Evolutionary conservation across 1,140 invertebrate species (phyloP).

Genomic region (Pygmarrhopalites habei): DNA sequence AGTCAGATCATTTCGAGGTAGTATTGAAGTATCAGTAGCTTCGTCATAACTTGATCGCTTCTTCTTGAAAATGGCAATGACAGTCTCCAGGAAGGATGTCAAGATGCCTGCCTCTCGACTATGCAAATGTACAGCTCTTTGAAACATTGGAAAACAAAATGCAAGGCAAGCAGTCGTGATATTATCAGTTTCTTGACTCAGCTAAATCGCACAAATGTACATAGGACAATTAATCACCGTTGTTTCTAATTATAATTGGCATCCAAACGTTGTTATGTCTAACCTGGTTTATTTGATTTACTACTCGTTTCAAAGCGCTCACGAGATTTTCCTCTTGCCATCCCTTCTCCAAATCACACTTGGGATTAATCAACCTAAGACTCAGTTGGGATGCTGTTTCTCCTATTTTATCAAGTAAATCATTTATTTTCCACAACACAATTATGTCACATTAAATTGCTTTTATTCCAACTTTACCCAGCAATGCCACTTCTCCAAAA

Average conservation of each 20-base stretch:
- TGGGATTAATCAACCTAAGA: constrained; percentile 63
- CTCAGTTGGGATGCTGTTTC: constrained; percentile 59
- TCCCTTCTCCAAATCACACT: constrained; percentile 63
- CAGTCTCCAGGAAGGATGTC: constrained; percentile 58
- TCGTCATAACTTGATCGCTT: constrained; percentile 45
- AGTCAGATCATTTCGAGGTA: constrained; percentile 75
- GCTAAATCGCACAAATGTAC: constrained; percentile 12
- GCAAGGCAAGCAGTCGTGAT: constrained; percentile 68
- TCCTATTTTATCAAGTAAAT: no score
- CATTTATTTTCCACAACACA: no score
- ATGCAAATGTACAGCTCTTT: constrained; percentile 47
- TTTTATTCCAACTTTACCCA: no score
- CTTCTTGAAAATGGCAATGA: constrained; percentile 63
- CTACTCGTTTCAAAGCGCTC: constrained; percentile 53
- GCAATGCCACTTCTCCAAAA: no score
- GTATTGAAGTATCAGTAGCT: constrained; percentile 43
- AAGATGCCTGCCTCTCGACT: constrained; percentile 6
- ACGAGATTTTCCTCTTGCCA: constrained; percentile 68
- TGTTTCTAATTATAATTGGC: no score
- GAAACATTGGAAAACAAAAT: constrained; percentile 73
- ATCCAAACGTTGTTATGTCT: no score
- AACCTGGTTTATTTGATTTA: constrained; percentile 42
- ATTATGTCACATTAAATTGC: no score
- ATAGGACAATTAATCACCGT: no score
- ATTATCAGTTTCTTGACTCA: constrained; percentile 37